Evolutionary conservation across 1,140 invertebrate species (phyloP), one percentile per base, ranked within the genome.

Genomic region (Drosophila athabasca): DNA sequence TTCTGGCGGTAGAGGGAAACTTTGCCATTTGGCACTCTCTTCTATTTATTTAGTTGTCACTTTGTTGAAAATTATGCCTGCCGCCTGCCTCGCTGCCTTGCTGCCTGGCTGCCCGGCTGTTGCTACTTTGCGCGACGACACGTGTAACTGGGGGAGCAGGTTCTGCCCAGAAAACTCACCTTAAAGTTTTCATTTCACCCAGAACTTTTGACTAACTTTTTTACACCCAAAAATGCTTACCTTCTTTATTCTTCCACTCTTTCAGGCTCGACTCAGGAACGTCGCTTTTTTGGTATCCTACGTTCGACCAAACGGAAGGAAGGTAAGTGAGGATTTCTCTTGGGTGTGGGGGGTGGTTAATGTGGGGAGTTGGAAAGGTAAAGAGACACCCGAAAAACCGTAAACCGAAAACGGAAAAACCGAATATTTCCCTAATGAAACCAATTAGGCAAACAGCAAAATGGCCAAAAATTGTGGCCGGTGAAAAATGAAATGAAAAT

Each of bases 21-120:
- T 76, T 76, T 75, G 48, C 61, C 64, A 58, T 26, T 59, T 61
- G 45, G 39, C 59, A 53, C n/a, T 51, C 35, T 19, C 67, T 58
- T 50, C 65, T 70, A 70, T 87, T 85, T 87, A 87, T 85, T 85
- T 87, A 84, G 74, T 85, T 85, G 82, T 85, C 82, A 85, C 82
- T 87, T 84, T 71, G 82, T 62, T 39, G 78, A 64, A 74, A 85
- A 87, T 85, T 87, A 87, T 87, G 82, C 75, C 52, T 13, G 35
- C 35, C 9, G 35, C 35, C 35, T 39, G 66, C 53, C 66, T 65
- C n/a, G n/a, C 52, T 13, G 35, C 17, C 17, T 19, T 0, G 17
- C 35, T 13, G 61, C 53, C 66, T 65, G 35, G 11, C 35, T 39
- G 66, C 53, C 66, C 61, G 52, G 57, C 59, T 80, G 66, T 61